Base-by-base conservation (phyloP, 2,888 invertebrate species). In the Saturnia japonica region DNA sequence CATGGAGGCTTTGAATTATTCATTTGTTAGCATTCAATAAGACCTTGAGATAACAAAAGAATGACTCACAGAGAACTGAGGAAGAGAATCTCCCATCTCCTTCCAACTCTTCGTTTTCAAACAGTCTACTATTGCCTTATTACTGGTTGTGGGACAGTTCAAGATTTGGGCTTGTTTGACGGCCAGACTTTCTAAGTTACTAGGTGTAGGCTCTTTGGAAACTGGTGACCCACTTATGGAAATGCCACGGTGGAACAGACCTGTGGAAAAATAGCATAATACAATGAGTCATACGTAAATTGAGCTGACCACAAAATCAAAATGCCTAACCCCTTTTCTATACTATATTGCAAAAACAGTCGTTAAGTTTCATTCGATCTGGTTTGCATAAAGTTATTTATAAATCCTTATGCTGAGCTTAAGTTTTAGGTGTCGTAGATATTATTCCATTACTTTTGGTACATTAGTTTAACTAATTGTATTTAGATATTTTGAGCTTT, bases 101-200 rank as follows among this genome's bases (percentile, higher is more conserved):
- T 88, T 87, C 78, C 92, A 93, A 2, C 93, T 82, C 73, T 87
- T 88, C 6, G 91, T 95, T 77, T 93, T 95, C 60, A 97, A 86
- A 75, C 97, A 97, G 70, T 94, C 91, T 28, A 96, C 73, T 78
- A 96, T 95, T 51, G 91, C 94, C 9, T 83, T 82, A 1, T 94
- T 91, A 66, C 94, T 91, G 60, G 94, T 88, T 1, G 94, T 93
- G 16, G 95, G 94, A 80, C 97, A 97, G 71, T 91, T 88, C 0
- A 97, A 80, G 9, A 96, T 76, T 19, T 91, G 82, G 0, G 96
- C 97, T 80, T 96, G 96, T 73, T 94, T 94, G 70, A 94, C 93
- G 0, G 96, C 96, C 68, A 96, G 84, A 22, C 94, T 80, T 54
- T 94, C 82, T 85, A 96, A 96, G 72, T 96, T 88, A 0, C 83